These are phyloP conservation scores for Hetaerina titia DNA, from an alignment of 2,888 invertebrate genomes.

Conservation along the genomic window DNA sequence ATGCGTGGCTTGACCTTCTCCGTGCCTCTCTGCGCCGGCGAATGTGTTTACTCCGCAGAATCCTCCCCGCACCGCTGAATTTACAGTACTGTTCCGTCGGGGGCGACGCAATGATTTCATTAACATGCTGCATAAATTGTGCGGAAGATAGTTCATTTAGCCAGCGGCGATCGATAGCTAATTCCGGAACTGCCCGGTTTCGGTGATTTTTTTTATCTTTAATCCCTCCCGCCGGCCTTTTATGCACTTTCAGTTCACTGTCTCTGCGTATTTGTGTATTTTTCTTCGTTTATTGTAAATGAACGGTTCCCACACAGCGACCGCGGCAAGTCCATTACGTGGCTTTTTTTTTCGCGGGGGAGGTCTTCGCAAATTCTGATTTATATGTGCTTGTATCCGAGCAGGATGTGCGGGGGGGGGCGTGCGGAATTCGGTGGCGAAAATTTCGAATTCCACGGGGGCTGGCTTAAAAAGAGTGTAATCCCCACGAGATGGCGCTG, in stretches of 20 bases:
- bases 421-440: not conserved
- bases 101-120: not conserved
- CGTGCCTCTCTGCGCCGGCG: too few species aligned
- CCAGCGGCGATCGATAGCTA: not conserved
- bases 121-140: not conserved
- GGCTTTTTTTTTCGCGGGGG: not conserved
- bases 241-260: not conserved
- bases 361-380: not conserved
- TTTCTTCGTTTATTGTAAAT: not conserved
- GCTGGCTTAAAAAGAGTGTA: not conserved
- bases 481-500: not conserved
- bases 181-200: not conserved
- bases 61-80: not conserved
- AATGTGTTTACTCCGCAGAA: too few species aligned
- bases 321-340: not conserved
- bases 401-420: not conserved
- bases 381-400: not conserved
- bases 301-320: not conserved
- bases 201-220: not conserved
- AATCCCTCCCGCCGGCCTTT: not conserved
- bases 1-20: too few species aligned
- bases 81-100: not conserved
- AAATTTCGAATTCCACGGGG: not conserved
- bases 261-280: not conserved
- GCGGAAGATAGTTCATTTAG: conserved; percentile 8